Percentiles rank a stretch among this genome's conserved stretches.
Evolutionary conservation across 2,797 vertebrate species (phyloP).

Genomic region (Carapus acus): DNA sequence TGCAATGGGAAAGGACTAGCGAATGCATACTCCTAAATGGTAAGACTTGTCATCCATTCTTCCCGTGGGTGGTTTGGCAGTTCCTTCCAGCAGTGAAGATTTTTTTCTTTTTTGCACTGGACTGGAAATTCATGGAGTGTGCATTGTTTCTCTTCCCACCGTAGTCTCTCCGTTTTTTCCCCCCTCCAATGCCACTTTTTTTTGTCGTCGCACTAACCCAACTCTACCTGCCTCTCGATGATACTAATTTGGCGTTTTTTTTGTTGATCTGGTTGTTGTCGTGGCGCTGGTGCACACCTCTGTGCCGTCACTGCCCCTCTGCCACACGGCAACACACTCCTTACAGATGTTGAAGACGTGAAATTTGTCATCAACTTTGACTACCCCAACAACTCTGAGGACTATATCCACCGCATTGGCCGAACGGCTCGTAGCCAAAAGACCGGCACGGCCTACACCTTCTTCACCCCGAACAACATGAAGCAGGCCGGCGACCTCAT

Average conservation of each 20-base stretch:
- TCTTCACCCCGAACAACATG: constrained; percentile 99
- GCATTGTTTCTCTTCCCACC: constrained; percentile 75
- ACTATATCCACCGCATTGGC: constrained; percentile 99
- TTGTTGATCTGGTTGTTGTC: constrained; percentile 97
- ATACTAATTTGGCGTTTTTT: constrained; percentile 86
- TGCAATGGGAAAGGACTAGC: constrained; percentile 90
- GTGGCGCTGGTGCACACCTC: constrained; percentile 84
- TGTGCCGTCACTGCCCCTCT: constrained; percentile 73
- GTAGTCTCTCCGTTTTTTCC: constrained; percentile 77
- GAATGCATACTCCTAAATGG: constrained; percentile 86
- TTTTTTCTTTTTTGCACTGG: constrained; percentile 56
- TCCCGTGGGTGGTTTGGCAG: constrained; percentile 63
- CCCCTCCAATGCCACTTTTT: constrained; percentile 48
- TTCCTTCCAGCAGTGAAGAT: constrained; percentile 65
- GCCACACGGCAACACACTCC: constrained; percentile 80
- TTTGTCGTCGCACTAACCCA: constrained; percentile 36
- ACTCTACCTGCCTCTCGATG: constrained; percentile 55
- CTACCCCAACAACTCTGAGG: constrained; percentile 99
- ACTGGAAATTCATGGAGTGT: constrained; percentile 67
- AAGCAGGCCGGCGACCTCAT: constrained; percentile 96
- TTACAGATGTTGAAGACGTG: constrained; percentile 99
- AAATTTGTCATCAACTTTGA: constrained; percentile 99
- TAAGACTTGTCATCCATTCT: constrained; percentile 79
- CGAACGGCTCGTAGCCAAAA: constrained; percentile 98
- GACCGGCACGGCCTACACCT: constrained; percentile 99